Evolutionary conservation across 1,140 invertebrate genomes (phyloP), one percentile per base, ranked within the genome.

Genomic region (Ceratoteleas bidentatus): DNA sequence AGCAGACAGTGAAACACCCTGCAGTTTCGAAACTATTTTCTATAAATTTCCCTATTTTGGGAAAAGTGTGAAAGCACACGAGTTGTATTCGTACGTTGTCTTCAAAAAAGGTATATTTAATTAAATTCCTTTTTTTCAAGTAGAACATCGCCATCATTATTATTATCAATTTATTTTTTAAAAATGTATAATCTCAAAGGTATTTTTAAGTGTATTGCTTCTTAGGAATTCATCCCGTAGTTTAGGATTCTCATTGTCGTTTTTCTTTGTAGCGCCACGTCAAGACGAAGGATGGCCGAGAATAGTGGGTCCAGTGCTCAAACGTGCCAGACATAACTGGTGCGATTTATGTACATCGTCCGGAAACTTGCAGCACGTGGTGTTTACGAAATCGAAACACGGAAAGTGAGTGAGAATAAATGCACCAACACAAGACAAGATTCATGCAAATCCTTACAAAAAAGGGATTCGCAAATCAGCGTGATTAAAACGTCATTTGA

Each of bases 301-400:
- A 66, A 88, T 98, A 56, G 94, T 98, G 0, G 87, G 94, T 68
- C 93, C 94, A 24, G 93, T 94, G 2, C 87, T 96, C 43, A 89
- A 93, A 10, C 92, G 94, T 54, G 93, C 93, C 0, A 94, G 93
- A 69, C 96, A 97, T 87, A 92, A 93, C 0, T 93, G 96, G 84
- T 98, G 97, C 88, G 92, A 95, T 52, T 85, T 97, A 80, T 98
- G 97, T 89, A 96, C 94, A 6, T 84, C 92, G 6, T 89, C 93
- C 80, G 97, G 97, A 16, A 92, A 95, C 70, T 88, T 98, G n/a
- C 89, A 94, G 74, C 95, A 97, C 89, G 89, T 96, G 3, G 94
- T 96, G 79, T 94, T 97, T 83, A 96, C 96, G 0, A 93, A 93
- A 69, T 85, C 87, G 0, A 97, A 95, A 89, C 93, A 96, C 86